Percentiles rank a stretch among this genome's conserved stretches.
Evolutionary conservation across 2,113 vertebrate species (phyloP).

Genomic region (Kryptolebias marmoratus): DNA sequence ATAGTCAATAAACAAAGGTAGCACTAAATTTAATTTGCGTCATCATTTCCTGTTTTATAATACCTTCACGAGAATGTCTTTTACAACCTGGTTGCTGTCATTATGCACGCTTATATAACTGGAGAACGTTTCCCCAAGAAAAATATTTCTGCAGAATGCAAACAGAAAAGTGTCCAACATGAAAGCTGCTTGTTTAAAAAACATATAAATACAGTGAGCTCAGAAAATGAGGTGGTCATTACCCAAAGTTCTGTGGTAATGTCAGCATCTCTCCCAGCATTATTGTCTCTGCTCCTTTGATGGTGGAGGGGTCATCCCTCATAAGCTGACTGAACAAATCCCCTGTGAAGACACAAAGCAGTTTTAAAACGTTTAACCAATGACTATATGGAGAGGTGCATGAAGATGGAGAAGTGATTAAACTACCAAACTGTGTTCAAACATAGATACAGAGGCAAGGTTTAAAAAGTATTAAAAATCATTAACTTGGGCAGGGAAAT

Average conservation of each 20-base stretch:
- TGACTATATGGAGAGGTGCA: too few relatives aligned
- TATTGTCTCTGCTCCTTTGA: conserved; percentile 93
- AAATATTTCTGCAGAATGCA: conserved; percentile 88
- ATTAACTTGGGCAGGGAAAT: too few relatives aligned
- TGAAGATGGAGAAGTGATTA: background rate
- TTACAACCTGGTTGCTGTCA: conserved; percentile 94
- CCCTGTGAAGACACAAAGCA: conserved; percentile 76
- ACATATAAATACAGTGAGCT: background rate
- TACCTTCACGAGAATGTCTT: conserved; percentile 98
- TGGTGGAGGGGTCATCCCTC: conserved; percentile 94
- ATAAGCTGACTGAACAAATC: conserved; percentile 91
- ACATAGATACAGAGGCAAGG: too few relatives aligned
- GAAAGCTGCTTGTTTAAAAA: background rate
- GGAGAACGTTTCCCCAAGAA: conserved; percentile 97
- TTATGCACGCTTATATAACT: conserved; percentile 99
- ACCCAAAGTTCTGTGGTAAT: conserved; percentile 98
- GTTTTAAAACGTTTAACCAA: background rate
- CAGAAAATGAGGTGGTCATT: conserved; percentile 43
- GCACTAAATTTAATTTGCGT: background rate
- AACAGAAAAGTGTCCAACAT: background rate
- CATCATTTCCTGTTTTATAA: background rate
- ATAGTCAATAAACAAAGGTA: background rate
- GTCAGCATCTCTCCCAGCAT: conserved; percentile 99
- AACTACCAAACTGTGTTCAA: background rate
- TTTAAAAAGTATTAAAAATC: too few relatives aligned